Conservation (phyloP, 2,113 vertebrate species). For the Haplotaxodon microlepis region DNA sequence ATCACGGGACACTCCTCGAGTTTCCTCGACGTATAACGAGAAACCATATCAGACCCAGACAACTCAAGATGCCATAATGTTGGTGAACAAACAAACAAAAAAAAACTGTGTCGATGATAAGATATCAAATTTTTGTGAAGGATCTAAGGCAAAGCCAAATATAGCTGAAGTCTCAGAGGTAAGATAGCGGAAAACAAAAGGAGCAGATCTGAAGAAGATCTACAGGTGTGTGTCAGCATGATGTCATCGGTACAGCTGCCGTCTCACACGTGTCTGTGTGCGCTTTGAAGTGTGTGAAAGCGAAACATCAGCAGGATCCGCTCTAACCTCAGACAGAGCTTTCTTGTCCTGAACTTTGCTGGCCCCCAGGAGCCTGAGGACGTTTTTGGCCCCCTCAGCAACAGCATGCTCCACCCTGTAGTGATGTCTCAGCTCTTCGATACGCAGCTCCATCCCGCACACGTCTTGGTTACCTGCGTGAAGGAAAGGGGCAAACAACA, state of each 20-base stretch:
- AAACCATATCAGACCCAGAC: background rate
- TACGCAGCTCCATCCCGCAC: conserved; percentile 79
- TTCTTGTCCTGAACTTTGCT: conserved; percentile 83
- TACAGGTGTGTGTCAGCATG: background rate
- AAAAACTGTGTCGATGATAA: background rate
- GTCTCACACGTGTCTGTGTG: background rate
- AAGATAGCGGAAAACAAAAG: background rate
- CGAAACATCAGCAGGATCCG: background rate
- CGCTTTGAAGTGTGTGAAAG: background rate
- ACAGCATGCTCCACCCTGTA: conserved; percentile 86
- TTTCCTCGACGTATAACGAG: background rate
- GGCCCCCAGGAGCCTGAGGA: conserved; percentile 79
- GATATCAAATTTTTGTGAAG: background rate
- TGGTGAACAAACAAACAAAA: background rate
- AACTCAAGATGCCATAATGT: background rate
- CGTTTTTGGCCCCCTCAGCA: conserved; percentile 86
- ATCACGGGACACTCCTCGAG: background rate
- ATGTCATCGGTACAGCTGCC: background rate
- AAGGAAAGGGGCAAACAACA: background rate
- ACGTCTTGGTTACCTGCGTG: conserved; percentile 75
- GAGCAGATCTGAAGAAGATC: background rate
- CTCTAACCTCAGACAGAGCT: conserved; percentile 72
- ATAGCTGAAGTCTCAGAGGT: background rate
- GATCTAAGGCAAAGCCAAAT: background rate
- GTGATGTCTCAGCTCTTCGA: conserved; percentile 87